Evolutionary conservation across 1,140 invertebrate genomes (phyloP), one percentile per base, ranked within the genome.

Genomic region (Meloidogyne floridensis): DNA sequence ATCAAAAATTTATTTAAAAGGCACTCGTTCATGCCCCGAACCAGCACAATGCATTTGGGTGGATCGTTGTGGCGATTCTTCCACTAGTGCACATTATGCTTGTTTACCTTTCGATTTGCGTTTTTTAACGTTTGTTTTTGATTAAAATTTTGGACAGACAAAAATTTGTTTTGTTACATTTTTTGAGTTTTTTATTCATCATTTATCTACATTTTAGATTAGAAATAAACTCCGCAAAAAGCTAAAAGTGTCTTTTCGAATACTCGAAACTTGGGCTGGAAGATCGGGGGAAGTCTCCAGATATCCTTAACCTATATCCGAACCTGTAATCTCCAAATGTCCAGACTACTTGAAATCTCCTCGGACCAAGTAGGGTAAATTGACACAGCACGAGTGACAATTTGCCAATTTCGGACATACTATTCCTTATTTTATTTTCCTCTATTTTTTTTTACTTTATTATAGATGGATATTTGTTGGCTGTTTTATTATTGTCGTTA

Each of bases 381-480:
- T 32, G 32, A 32, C 32, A 32, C 32, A 32, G 32, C 32, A 32
- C 32, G 32, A 1, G 32, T 32, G 2, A 32, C 32, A 32, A 32
- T 32, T 32, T 32, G 32, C 32, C 32, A 32, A 2, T 32, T 32
- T 32, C 32, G 32, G 32, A 0, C 32, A 0, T 32, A 32, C 32
- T 32, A 32, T 32, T 32, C 32, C 32, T 32, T 32, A 32, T 32
- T 32, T 32, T 32, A 47, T 59, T 69, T 71, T n/a, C 20, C 10
- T 15, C 0, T 8, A 70, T n/a, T 15, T 15, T 7, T 65, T 13
- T 54, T 71, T 54, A 9, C 3, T 15, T 47, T 77, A 32, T 80
- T 83, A 82, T 54, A 85, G 84, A 32, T 86, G 84, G 84, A 79
- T 85, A 65, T 74, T 85, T 43, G 85, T 85, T 20, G 79, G 75